Base-by-base conservation (phyloP, 2,113 vertebrate species). In the Misgurnus anguillicaudatus region DNA sequence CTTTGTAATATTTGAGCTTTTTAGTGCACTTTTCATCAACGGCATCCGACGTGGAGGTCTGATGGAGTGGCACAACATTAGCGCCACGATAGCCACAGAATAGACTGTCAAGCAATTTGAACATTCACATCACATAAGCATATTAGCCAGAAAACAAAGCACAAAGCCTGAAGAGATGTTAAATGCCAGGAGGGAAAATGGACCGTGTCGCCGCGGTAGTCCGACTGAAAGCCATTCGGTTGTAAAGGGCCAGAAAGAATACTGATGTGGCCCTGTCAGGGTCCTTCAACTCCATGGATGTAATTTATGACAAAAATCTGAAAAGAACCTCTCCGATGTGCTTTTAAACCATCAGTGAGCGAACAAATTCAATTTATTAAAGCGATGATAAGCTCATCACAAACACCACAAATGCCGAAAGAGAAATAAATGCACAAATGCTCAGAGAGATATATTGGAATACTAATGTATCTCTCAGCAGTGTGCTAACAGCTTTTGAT, bases 21-120 rank as follows among this genome's bases (percentile, higher is more conserved):
- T 47, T 63, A 61, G 21, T 47, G 14, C 39, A 75, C 55, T 62
- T 77, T 57, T 51, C 69, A 53, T 57, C 42, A 45, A 61, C 7
- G 13, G 75, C 48, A 64, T 41, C 36, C 11, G 24, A 51, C 36
- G 24, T 11, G 11, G 31, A 51, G 41, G 47, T 21, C 57, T 73
- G 57, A 45, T 57, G 67, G 19, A 10, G 47, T 10, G 36, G 24
- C 4, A 10, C 53, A 55, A 41, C 60, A 68, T 78, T 84, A 64
- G 63, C 13, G 5, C 51, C 24, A 38, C 78, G 60, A 80, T 81
- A 77, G 65, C 70, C 41, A 39, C 39, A 61, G 66, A 72, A 82
- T 77, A 61, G 61, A 73, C 42, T 69, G 77, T 48, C 51, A 80
- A 84, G 69, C 80, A 84, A 84, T 85, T 83, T 72, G 31, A 71